These are phyloP conservation scores for Beaufortia kweichowensis DNA, from an alignment of 2,113 vertebrate species.

Conservation along the genomic window DNA sequence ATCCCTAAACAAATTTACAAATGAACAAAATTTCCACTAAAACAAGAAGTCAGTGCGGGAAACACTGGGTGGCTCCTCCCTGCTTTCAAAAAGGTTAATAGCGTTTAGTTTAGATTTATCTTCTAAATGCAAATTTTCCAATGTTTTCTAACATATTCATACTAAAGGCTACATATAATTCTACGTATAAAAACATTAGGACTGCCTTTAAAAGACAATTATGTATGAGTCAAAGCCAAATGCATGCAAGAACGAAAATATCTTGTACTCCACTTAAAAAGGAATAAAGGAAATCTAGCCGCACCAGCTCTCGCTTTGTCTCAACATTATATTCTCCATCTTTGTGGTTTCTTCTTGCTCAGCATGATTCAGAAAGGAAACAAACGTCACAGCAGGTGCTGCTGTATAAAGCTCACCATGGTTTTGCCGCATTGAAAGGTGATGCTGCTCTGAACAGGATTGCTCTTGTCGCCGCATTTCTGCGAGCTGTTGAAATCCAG, in stretches of 20 bases:
- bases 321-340: neutral
- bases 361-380: neutral
- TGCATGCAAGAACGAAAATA: neutral
- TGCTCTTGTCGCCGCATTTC: slow-evolving; percentile 66
- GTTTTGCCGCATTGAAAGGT: slow-evolving; percentile 93
- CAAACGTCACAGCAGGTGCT: neutral
- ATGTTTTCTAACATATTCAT: too few species aligned
- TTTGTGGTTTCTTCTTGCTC: slow-evolving; percentile 3
- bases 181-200: too few species aligned
- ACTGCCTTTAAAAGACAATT: too few species aligned
- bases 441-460: slow-evolving; percentile 82
- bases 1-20: too few species aligned
- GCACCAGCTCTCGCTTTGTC: slow-evolving; percentile 1
- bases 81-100: too few species aligned
- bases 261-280: neutral
- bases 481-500: slow-evolving; percentile 75
- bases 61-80: too few species aligned
- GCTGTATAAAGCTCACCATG: slow-evolving; percentile 77
- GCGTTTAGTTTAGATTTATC: too few species aligned
- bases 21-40: too few species aligned
- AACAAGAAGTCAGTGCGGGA: too few species aligned
- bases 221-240: neutral
- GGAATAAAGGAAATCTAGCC: neutral
- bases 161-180: too few species aligned
- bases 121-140: too few species aligned